Evolutionary conservation across 37 sponge, comb jelly and placozoan species (phyloP), one percentile per base, ranked within the genome.

Genomic region (Oopsacas minuta): DNA sequence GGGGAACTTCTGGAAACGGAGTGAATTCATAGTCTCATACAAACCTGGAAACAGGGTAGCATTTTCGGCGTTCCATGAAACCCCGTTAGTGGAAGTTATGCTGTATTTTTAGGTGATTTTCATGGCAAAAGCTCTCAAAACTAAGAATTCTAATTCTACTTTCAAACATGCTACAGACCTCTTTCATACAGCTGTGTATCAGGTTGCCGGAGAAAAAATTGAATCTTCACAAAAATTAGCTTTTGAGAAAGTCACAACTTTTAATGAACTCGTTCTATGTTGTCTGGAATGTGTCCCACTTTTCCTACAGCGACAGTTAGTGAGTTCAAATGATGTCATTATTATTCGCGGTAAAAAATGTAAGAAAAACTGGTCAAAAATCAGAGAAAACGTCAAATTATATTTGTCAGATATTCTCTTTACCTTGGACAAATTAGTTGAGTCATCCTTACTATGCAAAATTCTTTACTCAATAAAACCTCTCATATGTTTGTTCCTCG

Each of bases 181-280:
- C 17, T 61, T 61, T 34, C 75, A 61, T 34, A 61, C 75, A 61
- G 75, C 75, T n/a, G 75, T 61, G 7, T 34, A 12, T 12, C 75
- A 61, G 30, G 75, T 61, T 3, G 75, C 28, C 7, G 75, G 75
- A 25, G 75, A n/a, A 3, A n/a, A 25, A n/a, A 34, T 5, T 12
- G 17, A 61, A 61, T 25, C 5, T 12, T 3, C 75, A 5, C 1
- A 3, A 3, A 61, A 12, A 12, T 5, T 61, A 10, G 32, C 5
- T 5, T 61, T 61, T 12, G 75, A 61, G 75, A 61, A 61, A 61
- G 75, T 61, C 28, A 61, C 75, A 20, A 61, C 75, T 61, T 61
- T 61, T 34, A 61, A 61, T 61, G 75, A 61, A 12, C 30, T 61
- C 28, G 75, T 61, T 12, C 1, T 34, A 5, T 61, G 75, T 12